phyloP scores from a whole-genome alignment of 2,797 vertebrate genomes.

The Sciurus carolinensis region DNA sequence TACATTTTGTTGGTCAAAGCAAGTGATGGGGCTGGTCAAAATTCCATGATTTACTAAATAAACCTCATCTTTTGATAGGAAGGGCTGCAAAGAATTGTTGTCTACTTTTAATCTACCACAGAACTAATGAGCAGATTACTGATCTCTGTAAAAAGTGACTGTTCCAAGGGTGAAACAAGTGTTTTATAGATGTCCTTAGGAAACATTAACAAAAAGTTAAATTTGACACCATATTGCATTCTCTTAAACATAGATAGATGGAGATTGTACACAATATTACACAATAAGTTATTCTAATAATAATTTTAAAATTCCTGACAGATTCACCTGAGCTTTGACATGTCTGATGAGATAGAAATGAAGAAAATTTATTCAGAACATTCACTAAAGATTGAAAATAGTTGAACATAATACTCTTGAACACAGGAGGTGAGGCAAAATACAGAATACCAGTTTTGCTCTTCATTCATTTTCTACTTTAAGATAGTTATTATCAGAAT shows the following conservation, averaged over 20 bases:
- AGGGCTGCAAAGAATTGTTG: neutral
- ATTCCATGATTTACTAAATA: neutral
- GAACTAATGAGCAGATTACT: neutral
- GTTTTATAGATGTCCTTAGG: neutral
- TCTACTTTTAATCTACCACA: neutral
- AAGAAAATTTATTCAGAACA: neutral
- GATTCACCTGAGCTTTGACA: neutral
- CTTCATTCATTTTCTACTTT: neutral
- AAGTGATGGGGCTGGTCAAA: neutral
- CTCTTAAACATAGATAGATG: neutral
- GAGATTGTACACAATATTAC: slow-evolving; percentile 5
- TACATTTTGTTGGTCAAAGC: neutral
- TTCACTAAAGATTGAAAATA: neutral
- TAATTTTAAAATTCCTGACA: neutral
- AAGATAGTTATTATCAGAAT: neutral
- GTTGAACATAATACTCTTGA: neutral
- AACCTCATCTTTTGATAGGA: neutral
- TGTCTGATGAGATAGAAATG: neutral
- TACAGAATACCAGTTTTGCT: neutral
- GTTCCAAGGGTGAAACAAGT: neutral
- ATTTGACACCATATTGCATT: neutral
- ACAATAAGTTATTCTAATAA: slow-evolving; percentile 35
- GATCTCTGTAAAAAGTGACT: neutral
- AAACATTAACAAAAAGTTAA: slow-evolving; percentile 1
- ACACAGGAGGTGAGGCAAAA: neutral